Base-by-base conservation (phyloP, 1,140 invertebrate genomes). In the Sinella curviseta region DNA sequence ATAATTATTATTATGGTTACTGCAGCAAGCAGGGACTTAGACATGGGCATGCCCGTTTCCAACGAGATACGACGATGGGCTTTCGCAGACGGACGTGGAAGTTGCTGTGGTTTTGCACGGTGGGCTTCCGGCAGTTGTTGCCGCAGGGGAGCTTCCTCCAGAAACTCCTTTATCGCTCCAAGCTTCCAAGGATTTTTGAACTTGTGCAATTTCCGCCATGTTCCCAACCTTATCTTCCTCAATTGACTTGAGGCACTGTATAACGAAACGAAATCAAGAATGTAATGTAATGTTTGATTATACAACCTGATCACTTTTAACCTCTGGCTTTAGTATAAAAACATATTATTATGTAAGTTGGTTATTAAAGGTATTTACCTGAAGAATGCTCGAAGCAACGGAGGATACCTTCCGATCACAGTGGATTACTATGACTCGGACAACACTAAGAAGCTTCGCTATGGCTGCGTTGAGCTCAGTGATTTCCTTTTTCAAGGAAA, bases 311-410 rank as follows among this genome's bases (percentile, higher is more conserved):
- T 14, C 24, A 24, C 26, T 65, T 1, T n/a, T n/a, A n/a, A n/a
- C n/a, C n/a, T n/a, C n/a, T n/a, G n/a, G n/a, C n/a, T n/a, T n/a
- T n/a, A n/a, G n/a, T n/a, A n/a, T n/a, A n/a, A n/a, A n/a, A n/a
- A n/a, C n/a, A n/a, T n/a, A n/a, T 48, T 4, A 48, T 48, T 17
- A 48, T 48, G 17, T 48, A 48, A 8, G 39, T 48, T 8, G 4
- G 4, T 48, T 48, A 48, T 60, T 17, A 26, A 17, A 55, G 24
- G 36, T 30, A 39, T 55, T 16, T 74, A 83, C 82, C 80, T 83
- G 80, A 20, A 83, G 65, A 73, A 83, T 83, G 74, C 81, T 78
- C 16, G 82, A 80, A 36, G 82, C 77, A 0, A 83, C 80, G 24
- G 31, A 77, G 24, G 80, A 81, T 0, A 83, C 82, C 34, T 77